phyloP scores from a whole-genome alignment of 2,888 invertebrate species.

The Dilophus febrilis region DNA sequence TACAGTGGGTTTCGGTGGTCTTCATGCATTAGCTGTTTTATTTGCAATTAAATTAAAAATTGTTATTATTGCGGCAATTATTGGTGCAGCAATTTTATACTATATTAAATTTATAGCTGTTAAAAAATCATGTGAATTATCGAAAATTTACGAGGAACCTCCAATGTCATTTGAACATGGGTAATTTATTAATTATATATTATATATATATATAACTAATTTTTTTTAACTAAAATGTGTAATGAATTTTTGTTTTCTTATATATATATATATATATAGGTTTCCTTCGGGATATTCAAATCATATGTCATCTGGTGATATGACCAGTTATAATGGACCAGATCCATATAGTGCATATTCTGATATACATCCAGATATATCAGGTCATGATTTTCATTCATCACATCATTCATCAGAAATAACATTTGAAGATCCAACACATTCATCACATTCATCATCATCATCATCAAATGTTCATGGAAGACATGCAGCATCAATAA shows the following conservation, averaged over 20 bases:
- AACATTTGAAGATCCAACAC: background rate
- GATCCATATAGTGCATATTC: conserved; percentile 12
- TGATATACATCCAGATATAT: conserved; percentile 2
- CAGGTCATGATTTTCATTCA: background rate
- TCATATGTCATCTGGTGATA: conserved; percentile 6
- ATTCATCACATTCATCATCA: background rate
- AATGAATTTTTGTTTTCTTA: no score
- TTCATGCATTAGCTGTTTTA: conserved; percentile 22
- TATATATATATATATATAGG: no score
- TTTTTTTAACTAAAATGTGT: no score
- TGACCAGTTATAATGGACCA: conserved; percentile 9
- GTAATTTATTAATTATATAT: no score
- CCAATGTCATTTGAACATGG: conserved; percentile 23
- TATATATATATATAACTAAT: no score
- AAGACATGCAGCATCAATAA: no score
- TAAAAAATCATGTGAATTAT: background rate
- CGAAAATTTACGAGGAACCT: conserved; percentile 4
- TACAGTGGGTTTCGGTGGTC: conserved; percentile 18
- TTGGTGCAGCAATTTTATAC: conserved; percentile 24
- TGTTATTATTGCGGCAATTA: conserved; percentile 24
- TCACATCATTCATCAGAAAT: background rate
- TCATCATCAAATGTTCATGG: no score
- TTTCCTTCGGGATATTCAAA: conserved; percentile 15
- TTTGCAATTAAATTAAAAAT: conserved; percentile 28
- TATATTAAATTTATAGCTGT: background rate